Evolutionary conservation across 2,797 vertebrate species (phyloP).

Genomic region (Tragopan temminckii): DNA sequence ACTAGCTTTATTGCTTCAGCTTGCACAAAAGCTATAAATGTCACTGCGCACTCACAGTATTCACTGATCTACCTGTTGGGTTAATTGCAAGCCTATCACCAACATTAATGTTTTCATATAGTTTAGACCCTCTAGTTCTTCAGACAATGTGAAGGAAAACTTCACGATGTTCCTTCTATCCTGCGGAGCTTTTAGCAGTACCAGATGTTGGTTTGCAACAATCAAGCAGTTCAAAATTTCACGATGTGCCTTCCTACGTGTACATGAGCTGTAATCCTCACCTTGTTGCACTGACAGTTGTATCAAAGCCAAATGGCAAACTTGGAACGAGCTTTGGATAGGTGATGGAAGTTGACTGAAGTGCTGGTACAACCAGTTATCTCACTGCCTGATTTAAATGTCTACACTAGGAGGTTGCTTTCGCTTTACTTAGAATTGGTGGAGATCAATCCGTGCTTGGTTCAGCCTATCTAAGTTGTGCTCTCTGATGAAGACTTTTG

Average conservation of each 20-base stretch:
- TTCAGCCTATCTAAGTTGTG: background rate
- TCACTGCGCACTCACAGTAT: background rate
- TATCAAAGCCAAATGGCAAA: background rate
- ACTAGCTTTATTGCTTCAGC: background rate
- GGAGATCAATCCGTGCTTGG: accelerated
- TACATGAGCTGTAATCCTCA: background rate
- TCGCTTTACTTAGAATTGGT: background rate
- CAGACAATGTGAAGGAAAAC: background rate
- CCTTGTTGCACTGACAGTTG: background rate
- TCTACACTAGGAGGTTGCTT: background rate
- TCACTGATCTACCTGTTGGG: background rate
- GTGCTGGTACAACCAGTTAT: background rate
- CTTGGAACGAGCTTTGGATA: background rate
- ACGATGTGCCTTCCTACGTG: background rate
- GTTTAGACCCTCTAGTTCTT: background rate
- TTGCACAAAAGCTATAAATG: background rate
- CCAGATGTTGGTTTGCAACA: background rate
- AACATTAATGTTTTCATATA: background rate
- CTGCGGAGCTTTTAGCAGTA: accelerated
- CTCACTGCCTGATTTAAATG: background rate
- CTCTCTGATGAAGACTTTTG: background rate
- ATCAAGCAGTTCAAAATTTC: background rate
- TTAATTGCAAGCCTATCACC: background rate
- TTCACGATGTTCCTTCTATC: background rate
- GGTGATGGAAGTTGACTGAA: background rate